Conservation (phyloP, 2,797 vertebrate genomes). For the Cetoscarus ocellatus region DNA sequence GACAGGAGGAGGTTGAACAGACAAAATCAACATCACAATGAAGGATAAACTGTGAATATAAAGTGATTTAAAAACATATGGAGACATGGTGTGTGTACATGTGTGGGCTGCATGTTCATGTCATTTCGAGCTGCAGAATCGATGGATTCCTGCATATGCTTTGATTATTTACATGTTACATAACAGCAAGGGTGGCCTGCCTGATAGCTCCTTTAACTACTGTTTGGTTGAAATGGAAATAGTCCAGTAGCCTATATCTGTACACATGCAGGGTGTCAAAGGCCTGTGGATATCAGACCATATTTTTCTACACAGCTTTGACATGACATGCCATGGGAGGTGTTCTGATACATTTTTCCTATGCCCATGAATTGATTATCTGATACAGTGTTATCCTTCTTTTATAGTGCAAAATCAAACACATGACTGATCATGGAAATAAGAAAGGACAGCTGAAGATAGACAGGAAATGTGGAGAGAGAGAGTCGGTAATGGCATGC, state of each 20-base stretch:
- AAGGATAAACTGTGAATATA: conserved; percentile 27
- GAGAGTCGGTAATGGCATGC: too few relatives aligned
- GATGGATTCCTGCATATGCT: background rate
- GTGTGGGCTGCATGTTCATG: background rate
- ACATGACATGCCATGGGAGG: too few relatives aligned
- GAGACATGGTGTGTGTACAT: conserved; percentile 6
- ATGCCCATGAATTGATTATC: too few relatives aligned
- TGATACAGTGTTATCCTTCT: too few relatives aligned
- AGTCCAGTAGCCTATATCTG: background rate
- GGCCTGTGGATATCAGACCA: background rate
- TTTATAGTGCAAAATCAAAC: too few relatives aligned
- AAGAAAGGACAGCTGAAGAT: too few relatives aligned
- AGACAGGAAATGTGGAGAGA: too few relatives aligned
- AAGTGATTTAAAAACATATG: conserved; percentile 1
- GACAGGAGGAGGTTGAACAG: conserved; percentile 24
- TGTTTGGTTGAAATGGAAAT: background rate
- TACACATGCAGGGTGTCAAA: background rate
- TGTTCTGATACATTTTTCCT: too few relatives aligned
- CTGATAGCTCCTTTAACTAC: background rate
- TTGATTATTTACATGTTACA: background rate
- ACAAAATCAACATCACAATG: conserved; percentile 34
- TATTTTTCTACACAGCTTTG: too few relatives aligned
- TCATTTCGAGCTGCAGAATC: conserved; percentile 2
- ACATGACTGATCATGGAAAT: too few relatives aligned
- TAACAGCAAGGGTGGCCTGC: background rate